phyloP scores from a whole-genome alignment of 2,113 vertebrate species.

The Nymphicus hollandicus region DNA sequence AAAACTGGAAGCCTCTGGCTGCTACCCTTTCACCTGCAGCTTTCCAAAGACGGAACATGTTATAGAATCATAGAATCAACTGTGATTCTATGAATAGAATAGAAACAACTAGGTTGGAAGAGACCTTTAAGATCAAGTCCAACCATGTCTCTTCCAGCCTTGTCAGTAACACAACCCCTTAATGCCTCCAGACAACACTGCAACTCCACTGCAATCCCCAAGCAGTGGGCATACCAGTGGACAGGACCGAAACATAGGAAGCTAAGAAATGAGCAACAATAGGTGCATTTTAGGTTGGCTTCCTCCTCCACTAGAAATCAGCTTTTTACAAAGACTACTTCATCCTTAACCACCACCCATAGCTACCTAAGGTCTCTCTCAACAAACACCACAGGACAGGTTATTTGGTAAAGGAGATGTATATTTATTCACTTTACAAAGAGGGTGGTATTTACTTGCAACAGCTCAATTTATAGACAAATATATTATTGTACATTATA shows the following conservation, averaged over 20 bases:
- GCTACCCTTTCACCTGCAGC: background rate
- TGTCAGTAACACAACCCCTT: background rate
- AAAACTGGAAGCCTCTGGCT: background rate
- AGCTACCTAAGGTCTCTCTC: background rate
- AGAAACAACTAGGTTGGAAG: background rate
- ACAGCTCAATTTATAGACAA: conserved; percentile 83
- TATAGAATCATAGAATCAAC: background rate
- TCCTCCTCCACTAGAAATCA: background rate
- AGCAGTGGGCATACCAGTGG: background rate
- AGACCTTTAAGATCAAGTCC: background rate
- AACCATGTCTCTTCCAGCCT: background rate
- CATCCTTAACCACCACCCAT: background rate
- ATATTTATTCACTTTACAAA: conserved; percentile 87
- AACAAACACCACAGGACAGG: conserved; percentile 69
- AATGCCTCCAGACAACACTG: accelerated
- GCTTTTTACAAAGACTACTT: background rate
- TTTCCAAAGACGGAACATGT: accelerated
- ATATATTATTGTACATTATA: conserved; percentile 80
- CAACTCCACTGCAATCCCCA: background rate
- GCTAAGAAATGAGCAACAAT: background rate
- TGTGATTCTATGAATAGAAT: background rate
- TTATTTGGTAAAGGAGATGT: conserved; percentile 77
- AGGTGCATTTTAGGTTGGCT: background rate
- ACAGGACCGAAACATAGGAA: background rate
- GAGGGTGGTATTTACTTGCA: conserved; percentile 77